Percentiles rank a stretch among this genome's conserved stretches.
phyloP scores from a whole-genome alignment of 1,140 invertebrate genomes.

The Bathynomus jamesi region DNA sequence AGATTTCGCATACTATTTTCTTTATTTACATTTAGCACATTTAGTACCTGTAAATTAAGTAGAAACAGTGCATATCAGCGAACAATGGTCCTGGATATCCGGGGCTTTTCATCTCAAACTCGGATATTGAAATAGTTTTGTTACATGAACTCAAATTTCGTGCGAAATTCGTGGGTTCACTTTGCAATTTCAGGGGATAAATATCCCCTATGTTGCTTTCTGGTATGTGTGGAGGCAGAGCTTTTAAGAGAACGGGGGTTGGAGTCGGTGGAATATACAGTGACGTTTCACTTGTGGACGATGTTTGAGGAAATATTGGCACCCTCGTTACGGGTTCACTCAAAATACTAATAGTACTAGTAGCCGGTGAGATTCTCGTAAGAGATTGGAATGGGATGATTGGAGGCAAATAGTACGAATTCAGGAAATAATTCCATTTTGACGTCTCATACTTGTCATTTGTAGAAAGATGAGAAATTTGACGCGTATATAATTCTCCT shows the following conservation, averaged over 20 bases:
- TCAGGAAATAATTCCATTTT: too few species aligned
- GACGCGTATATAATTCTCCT: too few species aligned
- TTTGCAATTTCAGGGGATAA: neutral
- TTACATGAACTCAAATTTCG: neutral
- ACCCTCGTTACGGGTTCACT: too few species aligned
- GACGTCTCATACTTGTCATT: too few species aligned
- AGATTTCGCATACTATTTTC: neutral
- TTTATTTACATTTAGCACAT: neutral
- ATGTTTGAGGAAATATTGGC: too few species aligned
- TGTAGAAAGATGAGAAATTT: too few species aligned
- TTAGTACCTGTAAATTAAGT: neutral
- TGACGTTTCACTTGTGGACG: too few species aligned
- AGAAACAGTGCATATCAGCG: neutral
- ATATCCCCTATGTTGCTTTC: neutral
- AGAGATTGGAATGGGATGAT: too few species aligned
- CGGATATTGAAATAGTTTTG: neutral
- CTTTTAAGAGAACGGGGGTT: neutral
- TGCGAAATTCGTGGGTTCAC: neutral
- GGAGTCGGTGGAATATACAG: neutral
- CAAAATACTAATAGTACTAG: too few species aligned
- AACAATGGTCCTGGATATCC: neutral
- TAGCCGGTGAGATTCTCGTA: too few species aligned
- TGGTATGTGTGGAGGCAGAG: neutral
- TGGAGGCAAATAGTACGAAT: too few species aligned
- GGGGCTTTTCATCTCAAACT: neutral